phyloP scores from a whole-genome alignment of 1,140 invertebrate genomes.

The Monomorium pharaonis region DNA sequence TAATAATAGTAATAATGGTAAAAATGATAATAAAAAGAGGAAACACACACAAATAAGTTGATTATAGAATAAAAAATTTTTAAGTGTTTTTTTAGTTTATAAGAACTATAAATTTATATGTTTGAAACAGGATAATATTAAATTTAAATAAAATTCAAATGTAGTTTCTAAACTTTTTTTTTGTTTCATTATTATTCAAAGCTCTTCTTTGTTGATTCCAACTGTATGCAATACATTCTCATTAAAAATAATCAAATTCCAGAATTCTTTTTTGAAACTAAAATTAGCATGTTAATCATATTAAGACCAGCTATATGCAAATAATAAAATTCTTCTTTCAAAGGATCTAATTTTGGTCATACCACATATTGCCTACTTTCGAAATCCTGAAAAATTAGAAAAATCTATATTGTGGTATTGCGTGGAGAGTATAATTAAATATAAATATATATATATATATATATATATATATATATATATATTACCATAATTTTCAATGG shows the following conservation, averaged over 20 bases:
- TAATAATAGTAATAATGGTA: too few relatives aligned
- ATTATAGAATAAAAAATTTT: too few relatives aligned
- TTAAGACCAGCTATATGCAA: conserved; percentile 84
- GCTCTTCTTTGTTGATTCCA: not conserved
- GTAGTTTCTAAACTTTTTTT: not conserved
- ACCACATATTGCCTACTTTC: conserved; percentile 67
- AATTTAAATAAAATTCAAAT: not conserved
- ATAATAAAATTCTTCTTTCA: conserved; percentile 82
- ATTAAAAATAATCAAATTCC: conserved; percentile 86
- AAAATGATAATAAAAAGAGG: too few relatives aligned
- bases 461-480: too few relatives aligned
- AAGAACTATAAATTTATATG: not conserved
- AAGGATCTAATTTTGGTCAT: conserved; percentile 79
- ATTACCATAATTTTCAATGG: conserved; percentile 85
- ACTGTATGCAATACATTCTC: conserved; percentile 81
- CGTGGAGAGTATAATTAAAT: too few relatives aligned
- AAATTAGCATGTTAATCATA: conserved; percentile 82
- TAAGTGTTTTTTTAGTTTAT: too few relatives aligned
- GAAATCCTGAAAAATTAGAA: conserved; percentile 76
- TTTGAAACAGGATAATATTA: not conserved
- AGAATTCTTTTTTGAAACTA: conserved; percentile 86
- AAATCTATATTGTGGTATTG: not conserved
- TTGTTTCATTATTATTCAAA: not conserved
- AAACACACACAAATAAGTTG: too few relatives aligned
- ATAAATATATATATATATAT: too few relatives aligned